These are phyloP conservation scores for Eupithecia vulgata DNA, from an alignment of 2,888 invertebrate genomes.

Conservation along the genomic window DNA sequence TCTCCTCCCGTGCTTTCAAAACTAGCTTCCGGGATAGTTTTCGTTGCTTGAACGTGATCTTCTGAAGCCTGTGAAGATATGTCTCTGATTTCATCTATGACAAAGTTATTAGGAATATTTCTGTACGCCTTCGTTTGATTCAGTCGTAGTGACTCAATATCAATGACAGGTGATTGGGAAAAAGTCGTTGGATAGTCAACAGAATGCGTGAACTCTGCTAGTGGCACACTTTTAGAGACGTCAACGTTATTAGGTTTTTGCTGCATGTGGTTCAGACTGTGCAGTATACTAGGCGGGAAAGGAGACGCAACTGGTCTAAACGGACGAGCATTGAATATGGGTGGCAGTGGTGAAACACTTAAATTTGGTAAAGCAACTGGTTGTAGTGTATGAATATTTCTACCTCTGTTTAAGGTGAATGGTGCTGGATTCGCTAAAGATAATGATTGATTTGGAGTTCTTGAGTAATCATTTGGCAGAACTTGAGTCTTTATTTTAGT, in stretches of 20 bases:
- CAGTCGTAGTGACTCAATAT: slow-evolving; percentile 74
- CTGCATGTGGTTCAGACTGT: slow-evolving; percentile 67
- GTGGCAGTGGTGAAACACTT: slow-evolving; percentile 85
- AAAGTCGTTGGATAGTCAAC: slow-evolving; percentile 89
- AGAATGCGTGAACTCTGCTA: slow-evolving; percentile 88
- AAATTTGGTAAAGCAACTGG: slow-evolving; percentile 87
- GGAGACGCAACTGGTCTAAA: slow-evolving; percentile 71
- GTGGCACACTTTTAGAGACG: slow-evolving; percentile 86
- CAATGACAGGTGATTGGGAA: slow-evolving; percentile 88
- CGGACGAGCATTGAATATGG: slow-evolving; percentile 85
- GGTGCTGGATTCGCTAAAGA: slow-evolving; percentile 75
- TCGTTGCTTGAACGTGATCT: slow-evolving; percentile 74
- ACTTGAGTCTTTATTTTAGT: slow-evolving; percentile 73
- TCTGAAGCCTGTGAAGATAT: slow-evolving; percentile 82
- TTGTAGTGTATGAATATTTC: slow-evolving; percentile 78
- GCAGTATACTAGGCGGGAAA: slow-evolving; percentile 56
- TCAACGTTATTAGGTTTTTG: slow-evolving; percentile 73
- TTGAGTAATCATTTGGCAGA: slow-evolving; percentile 57
- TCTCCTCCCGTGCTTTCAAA: slow-evolving; percentile 75
- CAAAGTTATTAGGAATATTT: slow-evolving; percentile 70
- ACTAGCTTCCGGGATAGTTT: slow-evolving; percentile 70
- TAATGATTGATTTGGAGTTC: slow-evolving; percentile 64
- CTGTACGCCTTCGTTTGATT: slow-evolving; percentile 72
- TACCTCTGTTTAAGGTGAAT: slow-evolving; percentile 73
- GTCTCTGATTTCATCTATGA: slow-evolving; percentile 74